phyloP scores from a whole-genome alignment of 2,888 invertebrate genomes.

The Selenia dentaria region DNA sequence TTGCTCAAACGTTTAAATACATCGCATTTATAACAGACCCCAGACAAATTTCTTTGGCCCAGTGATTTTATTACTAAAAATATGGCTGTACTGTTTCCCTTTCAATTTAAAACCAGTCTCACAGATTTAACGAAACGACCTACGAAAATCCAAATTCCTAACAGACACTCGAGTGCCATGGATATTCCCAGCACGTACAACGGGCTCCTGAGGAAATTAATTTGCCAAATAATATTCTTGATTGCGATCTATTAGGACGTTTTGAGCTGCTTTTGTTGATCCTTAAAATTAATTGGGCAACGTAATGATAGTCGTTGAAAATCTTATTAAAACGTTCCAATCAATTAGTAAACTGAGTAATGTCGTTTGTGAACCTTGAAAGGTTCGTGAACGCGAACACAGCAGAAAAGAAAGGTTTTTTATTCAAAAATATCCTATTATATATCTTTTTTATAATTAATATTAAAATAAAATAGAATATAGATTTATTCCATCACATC shows the following conservation, averaged over 20 bases:
- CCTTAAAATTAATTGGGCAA: conserved; percentile 15
- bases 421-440: no score
- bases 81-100: no score
- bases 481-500: no score
- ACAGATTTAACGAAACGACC: conserved; percentile 15
- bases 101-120: neutral
- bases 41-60: no score
- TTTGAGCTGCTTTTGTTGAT: conserved; percentile 28
- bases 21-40: no score
- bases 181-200: conserved; percentile 34
- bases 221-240: conserved; percentile 36
- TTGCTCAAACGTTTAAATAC: no score
- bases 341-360: neutral
- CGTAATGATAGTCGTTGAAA: conserved; percentile 1
- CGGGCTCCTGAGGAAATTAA: conserved; percentile 36
- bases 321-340: neutral
- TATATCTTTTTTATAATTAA: no score
- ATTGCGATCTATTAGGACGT: conserved; percentile 31
- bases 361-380: no score
- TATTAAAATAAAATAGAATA: no score
- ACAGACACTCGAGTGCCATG: neutral
- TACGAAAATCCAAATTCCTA: conserved; percentile 5
- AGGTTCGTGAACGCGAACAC: no score
- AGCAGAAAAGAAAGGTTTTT: no score
- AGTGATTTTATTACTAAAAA: no score